Evolutionary conservation across 30 jellyfish, hydroid and myxozoan species (phyloP).

Genomic region (Cassiopea xamachana): DNA sequence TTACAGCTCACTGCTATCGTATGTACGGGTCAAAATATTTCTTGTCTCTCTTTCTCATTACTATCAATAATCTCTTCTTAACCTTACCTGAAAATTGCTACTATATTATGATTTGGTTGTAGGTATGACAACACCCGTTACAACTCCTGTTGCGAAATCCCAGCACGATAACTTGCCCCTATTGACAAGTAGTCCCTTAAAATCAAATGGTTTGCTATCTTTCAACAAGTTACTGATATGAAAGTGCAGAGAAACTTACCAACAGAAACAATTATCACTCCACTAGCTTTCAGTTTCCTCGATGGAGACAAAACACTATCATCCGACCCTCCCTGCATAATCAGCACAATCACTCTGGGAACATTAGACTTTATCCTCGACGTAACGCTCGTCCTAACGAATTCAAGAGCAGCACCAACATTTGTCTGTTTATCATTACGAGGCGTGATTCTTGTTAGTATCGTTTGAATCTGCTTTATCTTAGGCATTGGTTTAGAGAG

Average conservation of each 20-base stretch:
- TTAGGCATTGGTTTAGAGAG: conserved; percentile 20
- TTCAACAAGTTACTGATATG: too few relatives aligned
- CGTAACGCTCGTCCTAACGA: conserved; percentile 25
- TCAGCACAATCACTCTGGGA: conserved; percentile 53
- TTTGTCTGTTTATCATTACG: conserved; percentile 21
- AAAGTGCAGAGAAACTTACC: conserved; percentile 24
- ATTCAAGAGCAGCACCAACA: conserved; percentile 63
- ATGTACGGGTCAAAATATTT: too few relatives aligned
- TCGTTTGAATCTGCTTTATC: conserved; percentile 34
- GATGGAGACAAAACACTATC: conserved; percentile 61
- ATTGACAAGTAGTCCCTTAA: too few relatives aligned
- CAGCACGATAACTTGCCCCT: too few relatives aligned
- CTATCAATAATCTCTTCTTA: too few relatives aligned
- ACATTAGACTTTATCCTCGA: conserved; percentile 20
- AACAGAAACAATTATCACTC: conserved; percentile 64
- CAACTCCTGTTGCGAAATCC: too few relatives aligned
- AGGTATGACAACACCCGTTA: too few relatives aligned
- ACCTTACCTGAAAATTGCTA: too few relatives aligned
- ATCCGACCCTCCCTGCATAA: conserved; percentile 74
- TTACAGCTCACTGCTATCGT: too few relatives aligned
- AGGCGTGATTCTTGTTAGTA: conserved; percentile 47
- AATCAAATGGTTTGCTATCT: too few relatives aligned
- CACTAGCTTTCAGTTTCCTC: conserved; percentile 43
- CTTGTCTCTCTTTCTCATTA: too few relatives aligned
- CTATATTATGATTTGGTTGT: too few relatives aligned